A percentile compares a stretch with the other conserved stretches of the same genome.
phyloP scores from a whole-genome alignment of 2,113 vertebrate genomes.

The Tyrannus savana region DNA sequence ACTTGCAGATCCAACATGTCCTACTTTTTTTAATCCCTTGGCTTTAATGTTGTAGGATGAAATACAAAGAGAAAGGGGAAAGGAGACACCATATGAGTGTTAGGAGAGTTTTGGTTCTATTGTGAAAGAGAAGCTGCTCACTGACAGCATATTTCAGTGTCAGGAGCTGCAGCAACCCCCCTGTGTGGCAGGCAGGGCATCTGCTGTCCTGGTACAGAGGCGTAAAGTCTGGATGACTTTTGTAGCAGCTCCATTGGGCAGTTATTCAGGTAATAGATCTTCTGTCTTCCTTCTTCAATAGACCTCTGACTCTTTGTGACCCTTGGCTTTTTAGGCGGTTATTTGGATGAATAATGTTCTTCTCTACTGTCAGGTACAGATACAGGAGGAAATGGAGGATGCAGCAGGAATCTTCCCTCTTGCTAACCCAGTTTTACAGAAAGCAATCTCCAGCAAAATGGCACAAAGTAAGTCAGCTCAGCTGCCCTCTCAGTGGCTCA shows the following conservation, averaged over 20 bases:
- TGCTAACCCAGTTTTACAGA: background rate
- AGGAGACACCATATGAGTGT: background rate
- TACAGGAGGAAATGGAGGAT: rapidly evolving
- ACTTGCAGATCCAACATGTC: background rate
- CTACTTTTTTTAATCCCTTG: background rate
- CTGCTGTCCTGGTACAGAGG: background rate
- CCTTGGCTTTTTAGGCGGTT: background rate
- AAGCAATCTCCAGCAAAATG: background rate
- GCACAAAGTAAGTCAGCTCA: background rate
- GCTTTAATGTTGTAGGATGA: background rate
- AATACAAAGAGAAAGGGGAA: background rate
- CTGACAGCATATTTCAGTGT: background rate
- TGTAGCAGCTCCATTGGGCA: background rate
- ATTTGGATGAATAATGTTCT: background rate
- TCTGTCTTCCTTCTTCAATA: background rate
- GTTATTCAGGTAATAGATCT: background rate
- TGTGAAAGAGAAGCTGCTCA: background rate
- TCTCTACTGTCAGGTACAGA: background rate
- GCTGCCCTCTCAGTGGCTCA: background rate
- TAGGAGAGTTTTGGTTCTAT: background rate
- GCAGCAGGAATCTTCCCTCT: background rate
- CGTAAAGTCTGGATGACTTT: background rate
- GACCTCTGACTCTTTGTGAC: background rate
- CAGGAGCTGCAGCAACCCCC: background rate
- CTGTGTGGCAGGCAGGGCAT: background rate